Evolutionary conservation across 2,888 invertebrate species (phyloP).

Genomic region (Autographa pulchrina): DNA sequence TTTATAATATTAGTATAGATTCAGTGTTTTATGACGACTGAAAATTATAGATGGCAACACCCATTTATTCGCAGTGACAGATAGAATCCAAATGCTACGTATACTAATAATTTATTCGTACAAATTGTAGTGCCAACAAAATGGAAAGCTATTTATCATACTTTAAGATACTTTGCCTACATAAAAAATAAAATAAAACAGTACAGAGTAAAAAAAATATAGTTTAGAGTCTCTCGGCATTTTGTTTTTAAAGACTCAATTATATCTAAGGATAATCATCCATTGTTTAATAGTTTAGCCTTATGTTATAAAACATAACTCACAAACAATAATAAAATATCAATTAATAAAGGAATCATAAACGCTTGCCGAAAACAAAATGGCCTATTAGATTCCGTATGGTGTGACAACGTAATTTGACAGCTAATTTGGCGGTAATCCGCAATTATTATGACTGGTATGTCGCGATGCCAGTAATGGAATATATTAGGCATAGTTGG

Average conservation of each 20-base stretch:
- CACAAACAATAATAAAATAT: constrained; percentile 42
- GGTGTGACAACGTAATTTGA: constrained; percentile 55
- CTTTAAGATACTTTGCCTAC: not conserved
- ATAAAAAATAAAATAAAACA: too few species aligned
- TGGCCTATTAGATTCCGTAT: constrained; percentile 51
- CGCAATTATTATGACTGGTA: constrained; percentile 48
- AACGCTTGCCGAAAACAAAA: constrained; percentile 53
- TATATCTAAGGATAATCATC: constrained; percentile 9
- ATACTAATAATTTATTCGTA: constrained; percentile 12
- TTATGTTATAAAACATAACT: constrained; percentile 11
- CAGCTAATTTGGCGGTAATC: constrained; percentile 59
- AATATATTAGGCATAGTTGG: constrained; percentile 36
- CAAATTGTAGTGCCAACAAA: constrained; percentile 25
- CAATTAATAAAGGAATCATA: constrained; percentile 52
- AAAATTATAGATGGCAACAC: constrained; percentile 23
- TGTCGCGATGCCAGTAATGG: constrained; percentile 27
- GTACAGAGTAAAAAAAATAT: too few species aligned
- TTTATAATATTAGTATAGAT: too few species aligned
- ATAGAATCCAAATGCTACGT: not conserved
- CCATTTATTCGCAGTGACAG: constrained; percentile 5
- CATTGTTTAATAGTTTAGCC: constrained; percentile 16
- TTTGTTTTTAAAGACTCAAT: not conserved
- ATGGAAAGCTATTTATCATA: not conserved
- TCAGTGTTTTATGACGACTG: constrained; percentile 14
- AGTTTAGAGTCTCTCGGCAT: too few species aligned